Conservation (phyloP, 2,113 vertebrate species). For the Xyliphius kryptos region DNA sequence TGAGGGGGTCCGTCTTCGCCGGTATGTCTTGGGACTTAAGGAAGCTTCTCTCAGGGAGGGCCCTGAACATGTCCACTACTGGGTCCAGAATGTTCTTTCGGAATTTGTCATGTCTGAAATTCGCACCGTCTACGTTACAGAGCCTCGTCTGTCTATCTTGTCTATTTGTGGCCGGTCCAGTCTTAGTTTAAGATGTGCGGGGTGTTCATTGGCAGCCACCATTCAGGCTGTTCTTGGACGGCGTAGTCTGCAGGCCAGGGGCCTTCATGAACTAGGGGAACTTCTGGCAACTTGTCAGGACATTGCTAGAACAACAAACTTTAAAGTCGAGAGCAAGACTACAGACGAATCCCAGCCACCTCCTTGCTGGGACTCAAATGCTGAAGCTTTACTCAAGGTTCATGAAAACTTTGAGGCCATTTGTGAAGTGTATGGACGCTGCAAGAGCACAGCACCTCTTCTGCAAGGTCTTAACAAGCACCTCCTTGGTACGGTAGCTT, state of each 20-base stretch:
- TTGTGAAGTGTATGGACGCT: conserved; percentile 89
- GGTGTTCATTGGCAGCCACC: conserved; percentile 86
- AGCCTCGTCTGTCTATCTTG: conserved; percentile 71
- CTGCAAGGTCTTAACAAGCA: conserved; percentile 96
- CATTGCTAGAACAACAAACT: conserved; percentile 77
- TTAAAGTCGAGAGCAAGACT: conserved; percentile 67
- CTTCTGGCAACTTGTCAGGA: conserved; percentile 87
- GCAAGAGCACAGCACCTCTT: conserved; percentile 84
- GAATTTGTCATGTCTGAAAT: conserved; percentile 99
- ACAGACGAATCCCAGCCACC: conserved; percentile 69
- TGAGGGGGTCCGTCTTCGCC: conserved; percentile 85
- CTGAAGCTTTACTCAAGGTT: conserved; percentile 88
- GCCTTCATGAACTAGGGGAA: conserved; percentile 90
- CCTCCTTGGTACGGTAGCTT: conserved; percentile 85
- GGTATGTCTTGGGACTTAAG: conserved; percentile 86
- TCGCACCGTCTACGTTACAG: conserved; percentile 88
- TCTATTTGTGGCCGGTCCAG: conserved; percentile 80
- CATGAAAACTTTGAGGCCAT: conserved; percentile 94
- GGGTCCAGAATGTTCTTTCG: conserved; percentile 95
- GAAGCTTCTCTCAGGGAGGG: conserved; percentile 82
- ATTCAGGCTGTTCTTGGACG: conserved; percentile 91
- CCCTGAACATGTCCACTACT: conserved; percentile 90
- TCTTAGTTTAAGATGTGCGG: conserved; percentile 86
- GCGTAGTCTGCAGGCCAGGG: conserved; percentile 89
- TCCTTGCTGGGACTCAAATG: conserved; percentile 91